These are phyloP conservation scores for Sphaerodactylus townsendi DNA, from an alignment of 2,113 vertebrate genomes.

Conservation along the genomic window DNA sequence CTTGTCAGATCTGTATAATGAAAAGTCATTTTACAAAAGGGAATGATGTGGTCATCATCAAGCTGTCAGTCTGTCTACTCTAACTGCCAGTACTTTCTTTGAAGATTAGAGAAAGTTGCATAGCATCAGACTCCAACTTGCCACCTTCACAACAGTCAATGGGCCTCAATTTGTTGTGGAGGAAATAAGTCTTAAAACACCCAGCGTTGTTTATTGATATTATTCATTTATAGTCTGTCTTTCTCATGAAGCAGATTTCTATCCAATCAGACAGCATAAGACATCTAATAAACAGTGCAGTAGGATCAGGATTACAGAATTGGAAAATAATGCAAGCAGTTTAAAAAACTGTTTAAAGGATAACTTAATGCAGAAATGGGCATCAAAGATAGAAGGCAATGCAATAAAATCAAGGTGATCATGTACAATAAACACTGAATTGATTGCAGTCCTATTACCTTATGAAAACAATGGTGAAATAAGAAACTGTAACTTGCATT, in stretches of 20 bases:
- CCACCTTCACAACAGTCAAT: neutral
- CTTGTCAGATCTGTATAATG: neutral
- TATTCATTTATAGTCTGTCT: too few relatives aligned
- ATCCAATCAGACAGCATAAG: too few relatives aligned
- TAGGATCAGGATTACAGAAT: too few relatives aligned
- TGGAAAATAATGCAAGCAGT: too few relatives aligned
- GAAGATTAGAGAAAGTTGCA: neutral
- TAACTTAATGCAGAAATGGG: too few relatives aligned
- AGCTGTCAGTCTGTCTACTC: neutral
- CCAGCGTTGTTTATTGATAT: conserved; percentile 19
- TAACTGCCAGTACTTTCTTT: neutral
- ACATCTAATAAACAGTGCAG: too few relatives aligned
- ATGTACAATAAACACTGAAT: too few relatives aligned
- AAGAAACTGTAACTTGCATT: conserved; percentile 60
- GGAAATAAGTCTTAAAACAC: neutral
- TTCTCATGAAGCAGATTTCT: too few relatives aligned
- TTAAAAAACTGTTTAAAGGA: too few relatives aligned
- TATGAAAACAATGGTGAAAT: neutral
- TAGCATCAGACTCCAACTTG: neutral
- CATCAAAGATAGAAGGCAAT: too few relatives aligned
- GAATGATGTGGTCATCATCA: neutral
- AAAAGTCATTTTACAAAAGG: neutral
- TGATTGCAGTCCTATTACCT: too few relatives aligned
- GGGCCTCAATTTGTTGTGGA: neutral
- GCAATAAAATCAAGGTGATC: too few relatives aligned